These are phyloP conservation scores for Diplodus puntazzo DNA, from an alignment of 2,797 vertebrate genomes.

Conservation along the genomic window DNA sequence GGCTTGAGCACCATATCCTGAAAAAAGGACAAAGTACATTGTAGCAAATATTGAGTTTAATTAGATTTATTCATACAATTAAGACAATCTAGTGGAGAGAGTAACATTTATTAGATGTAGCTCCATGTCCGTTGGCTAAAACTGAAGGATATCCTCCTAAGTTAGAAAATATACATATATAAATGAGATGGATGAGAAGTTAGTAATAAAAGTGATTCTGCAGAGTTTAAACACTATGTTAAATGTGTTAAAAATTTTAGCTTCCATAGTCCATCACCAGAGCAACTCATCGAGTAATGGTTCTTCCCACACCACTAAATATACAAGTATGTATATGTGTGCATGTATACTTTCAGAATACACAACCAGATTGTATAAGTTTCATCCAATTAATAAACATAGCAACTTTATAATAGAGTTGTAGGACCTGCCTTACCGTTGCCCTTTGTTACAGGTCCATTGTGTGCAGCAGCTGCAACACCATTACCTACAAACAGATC, in stretches of 20 bases:
- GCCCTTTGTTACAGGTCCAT: conserved; percentile 50
- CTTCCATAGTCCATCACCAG: too few species aligned
- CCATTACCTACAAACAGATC: conserved; percentile 31
- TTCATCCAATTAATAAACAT: background rate
- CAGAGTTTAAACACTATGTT: too few species aligned
- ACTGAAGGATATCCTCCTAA: conserved; percentile 57
- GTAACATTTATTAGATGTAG: conserved; percentile 43
- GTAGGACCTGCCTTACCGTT: conserved; percentile 26
- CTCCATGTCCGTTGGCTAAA: conserved; percentile 57
- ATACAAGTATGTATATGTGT: too few species aligned
- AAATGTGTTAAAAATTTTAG: too few species aligned
- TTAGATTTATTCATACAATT: background rate
- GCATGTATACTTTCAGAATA: too few species aligned
- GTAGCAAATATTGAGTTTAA: background rate
- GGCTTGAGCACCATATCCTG: conserved; percentile 63
- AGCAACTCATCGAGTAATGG: too few species aligned
- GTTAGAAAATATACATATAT: conserved; percentile 4
- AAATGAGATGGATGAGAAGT: too few species aligned
- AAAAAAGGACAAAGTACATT: background rate
- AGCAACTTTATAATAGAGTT: background rate
- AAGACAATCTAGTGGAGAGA: background rate
- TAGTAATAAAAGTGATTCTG: too few species aligned
- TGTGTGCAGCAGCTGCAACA: conserved; percentile 29
- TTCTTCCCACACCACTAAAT: too few species aligned
- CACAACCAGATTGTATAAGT: background rate